Conservation (phyloP, 1,140 invertebrate genomes). For the Tigriopus japonicus region DNA sequence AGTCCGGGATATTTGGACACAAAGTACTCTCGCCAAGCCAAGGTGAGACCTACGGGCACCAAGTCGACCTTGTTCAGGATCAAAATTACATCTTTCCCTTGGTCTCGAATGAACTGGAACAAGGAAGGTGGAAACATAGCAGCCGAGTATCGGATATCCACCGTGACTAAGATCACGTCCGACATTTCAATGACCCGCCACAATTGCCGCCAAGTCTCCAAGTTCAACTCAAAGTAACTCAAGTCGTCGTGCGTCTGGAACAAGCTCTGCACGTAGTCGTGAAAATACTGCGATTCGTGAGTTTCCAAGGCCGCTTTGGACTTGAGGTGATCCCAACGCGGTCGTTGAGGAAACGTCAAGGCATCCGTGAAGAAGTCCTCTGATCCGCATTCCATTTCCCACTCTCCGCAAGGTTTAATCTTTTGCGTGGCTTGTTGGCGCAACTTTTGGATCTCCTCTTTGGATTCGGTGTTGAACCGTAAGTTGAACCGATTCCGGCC, state of each 20-base stretch:
- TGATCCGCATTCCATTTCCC: conserved; percentile 44
- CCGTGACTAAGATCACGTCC: conserved; percentile 58
- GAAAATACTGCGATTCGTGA: conserved; percentile 19
- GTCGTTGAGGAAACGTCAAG: conserved; percentile 59
- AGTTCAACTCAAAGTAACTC: conserved; percentile 67
- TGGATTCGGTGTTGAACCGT: conserved; percentile 49
- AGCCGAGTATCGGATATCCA: conserved; percentile 19
- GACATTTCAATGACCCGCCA: conserved; percentile 83
- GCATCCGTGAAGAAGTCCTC: conserved; percentile 48
- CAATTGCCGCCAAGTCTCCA: conserved; percentile 80
- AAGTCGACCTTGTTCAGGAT: conserved; percentile 86
- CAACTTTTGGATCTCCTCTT: conserved; percentile 43
- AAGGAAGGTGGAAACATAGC: conserved; percentile 63
- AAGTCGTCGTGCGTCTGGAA: conserved; percentile 32
- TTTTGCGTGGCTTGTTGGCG: conserved; percentile 34
- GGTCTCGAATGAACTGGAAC: conserved; percentile 37
- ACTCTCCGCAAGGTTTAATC: conserved; percentile 32
- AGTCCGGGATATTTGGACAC: conserved; percentile 46
- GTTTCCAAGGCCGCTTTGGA: conserved; percentile 46
- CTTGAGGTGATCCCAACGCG: conserved; percentile 54
- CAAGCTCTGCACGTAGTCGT: conserved; percentile 40
- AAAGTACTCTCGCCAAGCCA: conserved; percentile 75
- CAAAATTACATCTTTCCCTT: conserved; percentile 63
- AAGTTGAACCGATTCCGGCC: conserved; percentile 37
- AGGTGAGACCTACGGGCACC: conserved; percentile 51